These are phyloP conservation scores for Xanthia icteritia DNA, from an alignment of 2,888 invertebrate genomes.

Conservation along the genomic window DNA sequence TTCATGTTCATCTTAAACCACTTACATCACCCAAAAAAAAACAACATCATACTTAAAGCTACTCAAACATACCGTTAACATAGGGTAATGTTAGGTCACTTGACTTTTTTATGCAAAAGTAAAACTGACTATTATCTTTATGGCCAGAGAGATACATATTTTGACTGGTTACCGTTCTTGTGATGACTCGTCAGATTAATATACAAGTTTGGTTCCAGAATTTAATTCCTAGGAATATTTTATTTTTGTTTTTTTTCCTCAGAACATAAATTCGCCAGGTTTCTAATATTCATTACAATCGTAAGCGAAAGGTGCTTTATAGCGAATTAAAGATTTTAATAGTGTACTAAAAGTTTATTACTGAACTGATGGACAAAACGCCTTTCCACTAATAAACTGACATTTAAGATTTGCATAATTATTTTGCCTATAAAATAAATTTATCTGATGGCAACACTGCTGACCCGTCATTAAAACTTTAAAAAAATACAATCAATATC, in stretches of 20 bases:
- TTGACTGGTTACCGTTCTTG: neutral
- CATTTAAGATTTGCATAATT: constrained; percentile 21
- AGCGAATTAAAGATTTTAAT: constrained; percentile 34
- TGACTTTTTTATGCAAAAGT: constrained; percentile 4
- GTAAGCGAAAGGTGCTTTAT: constrained; percentile 20
- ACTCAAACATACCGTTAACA: neutral
- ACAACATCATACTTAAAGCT: neutral
- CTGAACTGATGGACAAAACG: constrained; percentile 4
- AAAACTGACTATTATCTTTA: constrained; percentile 10
- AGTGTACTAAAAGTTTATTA: constrained; percentile 43
- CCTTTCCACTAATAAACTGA: constrained; percentile 29
- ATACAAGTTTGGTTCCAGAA: neutral
- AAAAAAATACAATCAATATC: neutral
- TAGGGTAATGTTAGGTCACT: neutral
- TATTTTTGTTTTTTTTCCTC: neutral
- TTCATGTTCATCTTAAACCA: neutral
- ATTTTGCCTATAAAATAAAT: neutral
- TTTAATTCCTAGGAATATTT: neutral
- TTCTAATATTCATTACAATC: constrained; percentile 26
- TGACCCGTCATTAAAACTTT: neutral
- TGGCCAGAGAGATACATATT: neutral
- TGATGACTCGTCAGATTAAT: neutral
- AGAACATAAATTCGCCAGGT: neutral
- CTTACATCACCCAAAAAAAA: neutral
- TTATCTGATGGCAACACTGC: constrained; percentile 1